Evolutionary conservation across 1,140 invertebrate species (phyloP).

Genomic region (Tetranychus cinnabarinus): DNA sequence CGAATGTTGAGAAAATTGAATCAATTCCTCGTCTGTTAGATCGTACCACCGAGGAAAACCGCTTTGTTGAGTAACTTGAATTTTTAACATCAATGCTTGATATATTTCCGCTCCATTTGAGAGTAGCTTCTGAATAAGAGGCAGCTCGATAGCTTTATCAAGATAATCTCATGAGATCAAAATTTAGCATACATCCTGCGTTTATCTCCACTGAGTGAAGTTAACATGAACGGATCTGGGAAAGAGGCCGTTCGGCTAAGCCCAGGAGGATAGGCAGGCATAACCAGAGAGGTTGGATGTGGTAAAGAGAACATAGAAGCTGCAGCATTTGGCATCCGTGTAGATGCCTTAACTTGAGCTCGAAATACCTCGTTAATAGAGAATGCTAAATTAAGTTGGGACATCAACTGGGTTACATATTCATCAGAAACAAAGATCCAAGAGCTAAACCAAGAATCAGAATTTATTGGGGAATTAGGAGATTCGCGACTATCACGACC

Average conservation of each 20-base stretch:
- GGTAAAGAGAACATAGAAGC: not conserved
- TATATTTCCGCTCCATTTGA: too few species aligned
- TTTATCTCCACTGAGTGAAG: not conserved
- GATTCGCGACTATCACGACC: not conserved
- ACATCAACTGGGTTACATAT: not conserved
- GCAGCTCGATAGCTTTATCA: slow-evolving; percentile 47
- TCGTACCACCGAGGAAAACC: too few species aligned
- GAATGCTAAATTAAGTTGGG: not conserved
- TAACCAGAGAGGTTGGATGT: not conserved
- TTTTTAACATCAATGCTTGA: too few species aligned
- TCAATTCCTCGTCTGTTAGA: too few species aligned
- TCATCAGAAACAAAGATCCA: too few species aligned
- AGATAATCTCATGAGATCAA: slow-evolving; percentile 17
- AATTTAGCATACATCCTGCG: not conserved
- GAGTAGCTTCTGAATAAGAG: slow-evolving; percentile 25
- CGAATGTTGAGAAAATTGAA: too few species aligned
- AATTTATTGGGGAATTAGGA: not conserved
- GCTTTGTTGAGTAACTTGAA: too few species aligned
- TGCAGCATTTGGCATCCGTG: not conserved
- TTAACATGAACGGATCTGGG: too few species aligned
- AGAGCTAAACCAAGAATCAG: not conserved
- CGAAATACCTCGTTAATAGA: not conserved
- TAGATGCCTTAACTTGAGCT: too few species aligned
- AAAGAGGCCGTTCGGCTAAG: too few species aligned
- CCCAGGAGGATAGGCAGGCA: too few species aligned